Evolutionary conservation across 2,113 vertebrate genomes (phyloP).

Genomic region (Ctenodactylus gundi): DNA sequence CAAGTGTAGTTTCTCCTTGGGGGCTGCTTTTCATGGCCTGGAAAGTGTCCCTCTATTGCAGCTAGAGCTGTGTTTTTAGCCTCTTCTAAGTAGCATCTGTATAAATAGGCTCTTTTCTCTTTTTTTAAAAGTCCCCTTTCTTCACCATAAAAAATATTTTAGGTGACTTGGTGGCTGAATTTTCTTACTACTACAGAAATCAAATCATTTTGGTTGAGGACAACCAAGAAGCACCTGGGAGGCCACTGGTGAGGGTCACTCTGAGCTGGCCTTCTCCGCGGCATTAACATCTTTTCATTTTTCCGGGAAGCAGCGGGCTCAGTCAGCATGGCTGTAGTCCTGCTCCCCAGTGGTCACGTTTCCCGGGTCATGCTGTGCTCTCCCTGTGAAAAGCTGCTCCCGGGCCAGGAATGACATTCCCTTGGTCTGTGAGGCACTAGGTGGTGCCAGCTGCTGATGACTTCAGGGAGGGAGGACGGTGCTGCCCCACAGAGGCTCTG

Average conservation of each 20-base stretch:
- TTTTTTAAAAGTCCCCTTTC: background rate
- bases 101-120: background rate
- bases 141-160: background rate
- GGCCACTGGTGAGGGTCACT: background rate
- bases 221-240: background rate
- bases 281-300: background rate
- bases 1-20: background rate
- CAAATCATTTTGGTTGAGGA: background rate
- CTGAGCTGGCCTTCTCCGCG: background rate
- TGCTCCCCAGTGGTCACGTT: background rate
- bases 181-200: background rate
- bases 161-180: background rate
- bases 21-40: background rate
- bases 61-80: background rate
- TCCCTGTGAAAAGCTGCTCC: conserved; percentile 37
- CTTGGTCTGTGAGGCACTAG: background rate
- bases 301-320: background rate
- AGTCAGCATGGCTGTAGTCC: background rate
- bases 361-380: background rate
- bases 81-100: background rate
- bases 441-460: background rate
- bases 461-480: background rate
- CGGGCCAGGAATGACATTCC: background rate
- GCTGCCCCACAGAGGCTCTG: background rate
- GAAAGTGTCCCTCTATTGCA: background rate